Evolutionary conservation across 2,113 vertebrate species (phyloP).

Genomic region (Narcine bancroftii): DNA sequence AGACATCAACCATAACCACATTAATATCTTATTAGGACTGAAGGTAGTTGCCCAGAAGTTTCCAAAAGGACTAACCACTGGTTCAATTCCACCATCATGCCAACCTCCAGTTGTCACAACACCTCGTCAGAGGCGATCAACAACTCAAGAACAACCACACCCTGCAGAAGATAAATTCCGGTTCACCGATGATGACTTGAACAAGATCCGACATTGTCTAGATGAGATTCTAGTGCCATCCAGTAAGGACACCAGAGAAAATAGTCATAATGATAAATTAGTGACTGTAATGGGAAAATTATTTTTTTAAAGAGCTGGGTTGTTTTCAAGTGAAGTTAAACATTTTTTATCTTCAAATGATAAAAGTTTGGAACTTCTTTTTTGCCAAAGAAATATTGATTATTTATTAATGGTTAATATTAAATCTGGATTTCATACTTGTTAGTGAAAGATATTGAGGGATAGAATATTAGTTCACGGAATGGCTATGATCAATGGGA

Average conservation of each 20-base stretch:
- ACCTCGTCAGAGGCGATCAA: constrained; percentile 47
- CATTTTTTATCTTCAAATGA: too few species aligned
- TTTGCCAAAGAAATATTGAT: too few species aligned
- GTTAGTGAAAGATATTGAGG: too few species aligned
- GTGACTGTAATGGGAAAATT: too few species aligned
- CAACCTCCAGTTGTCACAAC: constrained; percentile 45
- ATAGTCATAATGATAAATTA: background rate
- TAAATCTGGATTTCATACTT: too few species aligned
- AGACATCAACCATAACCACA: background rate
- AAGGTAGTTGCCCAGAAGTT: constrained; percentile 83
- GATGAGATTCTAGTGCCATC: constrained; percentile 62
- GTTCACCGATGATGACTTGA: constrained; percentile 72
- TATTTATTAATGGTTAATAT: too few species aligned
- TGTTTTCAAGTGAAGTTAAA: too few species aligned
- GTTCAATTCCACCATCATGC: constrained; percentile 64
- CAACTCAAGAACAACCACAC: constrained; percentile 32
- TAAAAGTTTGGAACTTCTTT: too few species aligned
- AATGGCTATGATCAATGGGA: too few species aligned
- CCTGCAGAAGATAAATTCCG: constrained; percentile 71
- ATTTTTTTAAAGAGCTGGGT: too few species aligned
- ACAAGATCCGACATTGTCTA: constrained; percentile 69
- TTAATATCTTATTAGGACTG: constrained; percentile 60
- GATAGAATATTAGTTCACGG: too few species aligned
- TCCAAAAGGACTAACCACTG: constrained; percentile 75
- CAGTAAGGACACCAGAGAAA: constrained; percentile 60